Percentiles rank a stretch among this genome's conserved stretches.
phyloP scores from a whole-genome alignment of 2,888 invertebrate genomes.

The Drosophila flavopinicola region DNA sequence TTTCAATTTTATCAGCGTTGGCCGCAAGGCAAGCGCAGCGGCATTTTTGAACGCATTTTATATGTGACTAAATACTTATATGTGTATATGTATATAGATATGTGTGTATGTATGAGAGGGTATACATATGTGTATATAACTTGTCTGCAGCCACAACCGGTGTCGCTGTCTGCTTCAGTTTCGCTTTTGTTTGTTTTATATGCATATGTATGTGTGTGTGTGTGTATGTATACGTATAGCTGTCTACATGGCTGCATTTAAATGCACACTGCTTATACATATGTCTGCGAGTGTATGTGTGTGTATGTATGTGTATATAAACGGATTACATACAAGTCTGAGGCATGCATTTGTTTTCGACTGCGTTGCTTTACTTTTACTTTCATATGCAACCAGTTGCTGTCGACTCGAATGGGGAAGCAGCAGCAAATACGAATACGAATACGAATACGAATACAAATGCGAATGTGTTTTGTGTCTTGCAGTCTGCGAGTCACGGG shows the following conservation, averaged over 20 bases:
- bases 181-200: slow-evolving; percentile 71
- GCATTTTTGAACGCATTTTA: slow-evolving; percentile 73
- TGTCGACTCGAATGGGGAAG: slow-evolving; percentile 66
- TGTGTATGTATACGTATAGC: slow-evolving; percentile 12
- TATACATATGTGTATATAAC: slow-evolving; percentile 10
- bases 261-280: slow-evolving; percentile 26
- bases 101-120: slow-evolving; percentile 9
- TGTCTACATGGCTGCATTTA: slow-evolving; percentile 38
- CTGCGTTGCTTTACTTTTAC: slow-evolving; percentile 76
- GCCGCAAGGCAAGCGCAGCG: slow-evolving; percentile 58
- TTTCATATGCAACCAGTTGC: slow-evolving; percentile 79
- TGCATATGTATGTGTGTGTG: slow-evolving; percentile 4
- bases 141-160: slow-evolving; percentile 70
- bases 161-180: slow-evolving; percentile 53
- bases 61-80: slow-evolving; percentile 50
- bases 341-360: slow-evolving; percentile 63
- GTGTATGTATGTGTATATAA: slow-evolving; percentile 16
- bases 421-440: slow-evolving; percentile 33
- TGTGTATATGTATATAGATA: slow-evolving; percentile 6
- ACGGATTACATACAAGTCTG: slow-evolving; percentile 42
- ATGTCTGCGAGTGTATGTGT: slow-evolving; percentile 1
- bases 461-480: slow-evolving; percentile 18
- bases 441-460: no score
- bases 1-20: slow-evolving; percentile 57
- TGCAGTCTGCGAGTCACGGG: slow-evolving; percentile 52